These are phyloP conservation scores for Clamator glandarius DNA, from an alignment of 2,797 vertebrate species.

Conservation along the genomic window DNA sequence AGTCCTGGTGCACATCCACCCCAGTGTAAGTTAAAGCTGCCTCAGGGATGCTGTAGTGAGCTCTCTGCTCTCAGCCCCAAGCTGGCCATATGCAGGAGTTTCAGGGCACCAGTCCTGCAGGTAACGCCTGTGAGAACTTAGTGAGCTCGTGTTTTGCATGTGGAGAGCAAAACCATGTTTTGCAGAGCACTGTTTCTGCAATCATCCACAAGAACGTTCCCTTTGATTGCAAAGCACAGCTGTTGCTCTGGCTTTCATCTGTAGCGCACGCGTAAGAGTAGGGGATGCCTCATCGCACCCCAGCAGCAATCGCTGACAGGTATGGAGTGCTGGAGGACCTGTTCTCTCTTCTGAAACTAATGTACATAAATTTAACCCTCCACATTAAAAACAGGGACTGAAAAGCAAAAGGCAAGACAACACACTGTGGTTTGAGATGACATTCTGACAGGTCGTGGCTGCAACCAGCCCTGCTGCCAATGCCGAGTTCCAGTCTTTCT, in stretches of 20 bases:
- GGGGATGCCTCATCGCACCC: neutral
- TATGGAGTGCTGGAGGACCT: neutral
- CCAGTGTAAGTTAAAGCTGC: neutral
- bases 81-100: neutral
- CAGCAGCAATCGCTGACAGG: neutral
- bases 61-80: accelerated
- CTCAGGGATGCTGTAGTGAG: accelerated
- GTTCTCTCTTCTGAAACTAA: neutral
- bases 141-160: accelerated
- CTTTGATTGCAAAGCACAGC: neutral
- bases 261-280: accelerated
- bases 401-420: neutral
- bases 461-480: neutral
- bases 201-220: neutral
- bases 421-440: accelerated
- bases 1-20: neutral
- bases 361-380: neutral
- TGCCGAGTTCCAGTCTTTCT: accelerated
- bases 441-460: neutral
- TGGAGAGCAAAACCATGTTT: neutral
- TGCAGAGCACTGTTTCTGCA: neutral
- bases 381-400: neutral
- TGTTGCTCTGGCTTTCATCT: neutral
- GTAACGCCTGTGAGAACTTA: neutral
- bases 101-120: neutral